These are phyloP conservation scores for Halictus rubicundus DNA, from an alignment of 1,140 invertebrate genomes.

Conservation along the genomic window DNA sequence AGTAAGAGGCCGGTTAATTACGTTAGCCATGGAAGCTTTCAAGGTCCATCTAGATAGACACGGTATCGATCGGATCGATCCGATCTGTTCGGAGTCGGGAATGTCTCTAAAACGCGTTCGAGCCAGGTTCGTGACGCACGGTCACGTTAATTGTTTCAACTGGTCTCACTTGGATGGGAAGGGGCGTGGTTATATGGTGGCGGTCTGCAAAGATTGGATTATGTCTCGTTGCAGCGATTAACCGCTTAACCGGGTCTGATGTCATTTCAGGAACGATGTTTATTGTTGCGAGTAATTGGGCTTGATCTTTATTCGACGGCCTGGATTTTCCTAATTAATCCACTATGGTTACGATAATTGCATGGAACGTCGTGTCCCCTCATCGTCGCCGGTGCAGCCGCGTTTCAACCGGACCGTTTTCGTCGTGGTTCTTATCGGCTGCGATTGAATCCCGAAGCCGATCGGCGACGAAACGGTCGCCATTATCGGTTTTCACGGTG, in stretches of 20 bases:
- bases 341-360: background rate
- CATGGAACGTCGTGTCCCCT: background rate
- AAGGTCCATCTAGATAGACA: no score
- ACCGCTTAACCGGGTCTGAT: conserved; percentile 21
- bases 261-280: conserved; percentile 29
- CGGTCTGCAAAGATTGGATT: conserved; percentile 27
- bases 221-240: conserved; percentile 29
- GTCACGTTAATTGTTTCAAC: background rate
- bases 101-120: no score
- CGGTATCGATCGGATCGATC: background rate
- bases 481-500: background rate
- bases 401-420: background rate
- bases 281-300: conserved; percentile 13
- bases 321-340: conserved; percentile 17
- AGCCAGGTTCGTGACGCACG: no score
- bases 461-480: background rate
- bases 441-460: background rate
- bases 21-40: no score
- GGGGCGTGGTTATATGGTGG: conserved; percentile 25
- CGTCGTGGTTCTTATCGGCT: background rate
- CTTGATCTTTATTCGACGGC: background rate
- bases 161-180: background rate
- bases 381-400: no score
- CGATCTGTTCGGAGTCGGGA: background rate
- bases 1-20: no score